Base-by-base conservation (phyloP, 2,113 vertebrate species). In the Lophius piscatorius region DNA sequence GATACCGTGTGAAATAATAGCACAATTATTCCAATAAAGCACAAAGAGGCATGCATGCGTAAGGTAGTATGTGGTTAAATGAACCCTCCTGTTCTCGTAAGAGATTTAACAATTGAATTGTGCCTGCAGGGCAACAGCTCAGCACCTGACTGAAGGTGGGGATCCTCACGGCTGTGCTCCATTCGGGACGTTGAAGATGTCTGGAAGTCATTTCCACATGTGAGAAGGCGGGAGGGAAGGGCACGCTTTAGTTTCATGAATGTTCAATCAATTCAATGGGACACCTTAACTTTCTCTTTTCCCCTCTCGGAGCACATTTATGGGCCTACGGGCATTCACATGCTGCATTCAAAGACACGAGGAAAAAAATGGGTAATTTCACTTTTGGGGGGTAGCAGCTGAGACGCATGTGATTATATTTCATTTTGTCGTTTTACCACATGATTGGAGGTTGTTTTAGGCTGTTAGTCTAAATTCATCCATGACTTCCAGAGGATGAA, bases 181-280 rank as follows among this genome's bases (percentile, higher is more conserved):
- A 79, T 80, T 70, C 71, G 76, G 87, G 78, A 73, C 83, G 80
- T 80, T 51, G 77, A 64, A 87, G 76, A 89, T 84, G 90, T 93
- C 92, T 92, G 91, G 88, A 91, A 92, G 87, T 90, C 84, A 90
- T 93, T 91, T 91, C 78, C 88, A 85, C 85, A 86, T 85, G 83
- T 81, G 81, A 87, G 76, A 44, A 58, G 70, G 62, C 14, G 63
- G 76, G 60, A 64, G 74, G 80, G 82, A n/a, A 76, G 85, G 82
- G 82, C 67, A 74, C 82, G 71, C 88, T 91, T 90, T 89, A 86
- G 82, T 90, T 92, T 91, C 87, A 87, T 87, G 88, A 91, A 91
- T 89, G 91, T 88, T 92, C 90, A 90, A 91, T 91, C 89, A 90
- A 92, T 92, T 92, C 87, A 91, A 90, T 83, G 73, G 89, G 90